phyloP scores from a whole-genome alignment of 53 echinoderm and acorn worm species.

The Hippasteria phrygiana region DNA sequence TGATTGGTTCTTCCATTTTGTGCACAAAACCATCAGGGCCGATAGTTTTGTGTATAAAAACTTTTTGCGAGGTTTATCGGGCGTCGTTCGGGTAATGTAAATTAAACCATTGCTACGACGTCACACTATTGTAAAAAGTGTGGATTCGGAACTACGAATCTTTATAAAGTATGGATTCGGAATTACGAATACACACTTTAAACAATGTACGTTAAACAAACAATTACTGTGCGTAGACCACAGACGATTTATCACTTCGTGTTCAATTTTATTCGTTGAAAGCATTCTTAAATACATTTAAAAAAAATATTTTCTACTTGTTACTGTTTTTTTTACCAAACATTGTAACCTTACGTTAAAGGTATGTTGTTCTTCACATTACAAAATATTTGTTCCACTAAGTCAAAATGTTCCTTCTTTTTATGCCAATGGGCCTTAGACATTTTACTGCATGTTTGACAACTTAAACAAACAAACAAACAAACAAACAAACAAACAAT shows the following conservation, averaged over 20 bases:
- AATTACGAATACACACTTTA: no score
- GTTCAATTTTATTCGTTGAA: not conserved
- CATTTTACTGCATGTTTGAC: not conserved
- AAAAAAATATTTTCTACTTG: not conserved
- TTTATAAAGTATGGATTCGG: no score
- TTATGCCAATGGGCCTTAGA: not conserved
- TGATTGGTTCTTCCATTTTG: no score
- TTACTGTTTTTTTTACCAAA: not conserved
- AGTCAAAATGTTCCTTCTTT: not conserved
- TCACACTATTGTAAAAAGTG: not conserved
- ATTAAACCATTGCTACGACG: not conserved
- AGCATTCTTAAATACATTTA: not conserved
- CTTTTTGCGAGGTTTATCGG: no score
- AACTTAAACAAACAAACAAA: not conserved
- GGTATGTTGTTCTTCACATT: not conserved
- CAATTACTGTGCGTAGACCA: not conserved
- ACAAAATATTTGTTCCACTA: not conserved
- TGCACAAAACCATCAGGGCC: no score
- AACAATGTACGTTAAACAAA: not conserved
- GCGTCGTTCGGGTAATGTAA: no score
- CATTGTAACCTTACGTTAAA: not conserved
- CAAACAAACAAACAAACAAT: not conserved
- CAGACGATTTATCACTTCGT: not conserved
- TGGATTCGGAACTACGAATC: no score
- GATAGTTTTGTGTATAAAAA: no score